Percentiles rank a stretch among this genome's conserved stretches.
These are phyloP conservation scores for Siderastrea siderea DNA, from an alignment of 92 coral and sea anemone species.

Conservation along the genomic window DNA sequence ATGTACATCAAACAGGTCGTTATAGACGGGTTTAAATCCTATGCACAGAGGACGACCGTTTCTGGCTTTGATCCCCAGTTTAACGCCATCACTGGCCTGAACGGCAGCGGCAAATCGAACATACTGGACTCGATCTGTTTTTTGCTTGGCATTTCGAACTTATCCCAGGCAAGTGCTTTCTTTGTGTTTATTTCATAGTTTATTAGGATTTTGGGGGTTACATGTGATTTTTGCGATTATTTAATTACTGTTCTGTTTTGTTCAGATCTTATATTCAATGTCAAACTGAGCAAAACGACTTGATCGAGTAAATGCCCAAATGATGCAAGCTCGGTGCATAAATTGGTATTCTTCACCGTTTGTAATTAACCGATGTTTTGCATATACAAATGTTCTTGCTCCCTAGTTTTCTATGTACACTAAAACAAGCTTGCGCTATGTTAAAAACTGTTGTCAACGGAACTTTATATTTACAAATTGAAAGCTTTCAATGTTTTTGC, in stretches of 20 bases:
- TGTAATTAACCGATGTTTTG: too few relatives aligned
- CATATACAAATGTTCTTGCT: too few relatives aligned
- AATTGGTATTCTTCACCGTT: too few relatives aligned
- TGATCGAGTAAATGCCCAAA: background rate
- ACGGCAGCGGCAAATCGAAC: slow-evolving; percentile 99
- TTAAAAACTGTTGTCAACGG: too few relatives aligned
- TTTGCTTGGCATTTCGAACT: slow-evolving; percentile 97
- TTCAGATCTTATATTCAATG: background rate
- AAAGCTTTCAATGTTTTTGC: too few relatives aligned
- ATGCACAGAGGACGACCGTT: slow-evolving; percentile 94
- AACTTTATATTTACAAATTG: too few relatives aligned
- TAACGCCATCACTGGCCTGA: slow-evolving; percentile 98
- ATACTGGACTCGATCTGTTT: slow-evolving; percentile 98
- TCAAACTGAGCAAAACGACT: too few relatives aligned
- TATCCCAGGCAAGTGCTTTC: slow-evolving; percentile 83
- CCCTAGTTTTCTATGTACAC: too few relatives aligned
- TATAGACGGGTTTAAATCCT: slow-evolving; percentile 98
- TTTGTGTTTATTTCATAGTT: background rate
- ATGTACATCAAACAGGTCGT: slow-evolving; percentile 97
- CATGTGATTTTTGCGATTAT: background rate
- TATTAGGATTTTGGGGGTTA: background rate
- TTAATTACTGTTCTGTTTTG: background rate
- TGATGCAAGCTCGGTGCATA: too few relatives aligned
- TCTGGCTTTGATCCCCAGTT: slow-evolving; percentile 97
- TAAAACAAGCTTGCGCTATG: too few relatives aligned